A percentile compares a stretch with the other conserved stretches of the same genome.
These are phyloP conservation scores for Gortyna flavago DNA, from an alignment of 2,888 invertebrate species.

Conservation along the genomic window DNA sequence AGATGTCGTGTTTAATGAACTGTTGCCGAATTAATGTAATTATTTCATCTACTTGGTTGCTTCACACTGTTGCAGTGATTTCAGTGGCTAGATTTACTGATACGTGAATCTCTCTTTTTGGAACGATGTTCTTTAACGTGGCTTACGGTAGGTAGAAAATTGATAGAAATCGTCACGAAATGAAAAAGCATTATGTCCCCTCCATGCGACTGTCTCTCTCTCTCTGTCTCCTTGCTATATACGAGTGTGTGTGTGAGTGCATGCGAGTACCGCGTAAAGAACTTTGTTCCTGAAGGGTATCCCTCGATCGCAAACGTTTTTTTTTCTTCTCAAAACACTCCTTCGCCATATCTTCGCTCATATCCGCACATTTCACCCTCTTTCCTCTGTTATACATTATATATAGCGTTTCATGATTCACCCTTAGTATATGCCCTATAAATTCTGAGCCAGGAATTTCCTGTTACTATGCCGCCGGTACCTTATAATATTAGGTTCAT, in stretches of 20 bases:
- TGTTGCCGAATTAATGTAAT: not conserved
- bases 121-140: too few relatives aligned
- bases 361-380: not conserved
- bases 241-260: too few relatives aligned
- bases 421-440: constrained; percentile 23
- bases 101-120: not conserved
- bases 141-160: too few relatives aligned
- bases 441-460: constrained; percentile 20
- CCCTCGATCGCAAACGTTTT: not conserved
- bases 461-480: too few relatives aligned
- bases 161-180: too few relatives aligned
- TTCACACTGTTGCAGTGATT: not conserved
- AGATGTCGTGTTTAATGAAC: not conserved
- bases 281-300: not conserved
- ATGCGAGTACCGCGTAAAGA: too few relatives aligned
- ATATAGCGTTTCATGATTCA: constrained; percentile 37
- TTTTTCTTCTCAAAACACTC: not conserved
- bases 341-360: not conserved
- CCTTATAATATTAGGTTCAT: constrained; percentile 9
- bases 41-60: not conserved
- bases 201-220: too few relatives aligned
- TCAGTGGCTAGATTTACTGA: too few relatives aligned
- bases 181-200: too few relatives aligned
- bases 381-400: constrained; percentile 24
- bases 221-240: too few relatives aligned